phyloP scores from a whole-genome alignment of 2,113 vertebrate species.

The Oophaga pumilio region DNA sequence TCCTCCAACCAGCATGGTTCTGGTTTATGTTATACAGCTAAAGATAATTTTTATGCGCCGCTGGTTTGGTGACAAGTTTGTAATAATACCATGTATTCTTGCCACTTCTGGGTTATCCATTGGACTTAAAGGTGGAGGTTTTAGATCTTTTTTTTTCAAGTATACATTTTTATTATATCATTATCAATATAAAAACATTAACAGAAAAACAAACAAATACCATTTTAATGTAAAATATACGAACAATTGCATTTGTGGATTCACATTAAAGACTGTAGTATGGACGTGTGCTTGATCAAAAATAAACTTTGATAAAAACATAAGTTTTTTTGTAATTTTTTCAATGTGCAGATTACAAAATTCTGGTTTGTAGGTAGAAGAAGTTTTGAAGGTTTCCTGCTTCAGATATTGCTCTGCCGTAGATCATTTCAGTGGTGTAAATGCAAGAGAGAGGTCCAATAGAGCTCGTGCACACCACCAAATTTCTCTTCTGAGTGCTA shows the following conservation, averaged over 20 bases:
- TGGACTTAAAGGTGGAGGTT: background rate
- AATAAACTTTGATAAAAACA: slow-evolving; percentile 9
- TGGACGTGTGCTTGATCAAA: slow-evolving; percentile 17
- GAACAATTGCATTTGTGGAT: background rate
- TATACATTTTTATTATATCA: background rate
- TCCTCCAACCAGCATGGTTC: background rate
- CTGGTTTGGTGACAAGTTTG: slow-evolving; percentile 13
- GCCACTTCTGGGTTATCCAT: background rate
- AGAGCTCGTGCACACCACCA: too few species aligned
- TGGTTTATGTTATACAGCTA: background rate
- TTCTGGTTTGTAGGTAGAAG: background rate
- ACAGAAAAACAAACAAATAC: background rate
- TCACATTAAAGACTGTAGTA: background rate
- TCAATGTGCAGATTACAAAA: background rate
- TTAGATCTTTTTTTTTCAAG: slow-evolving; percentile 3
- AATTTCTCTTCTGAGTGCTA: too few species aligned
- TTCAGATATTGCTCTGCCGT: background rate
- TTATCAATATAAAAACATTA: slow-evolving; percentile 3
- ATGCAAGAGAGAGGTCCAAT: too few species aligned
- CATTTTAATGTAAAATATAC: slow-evolving; percentile 1
- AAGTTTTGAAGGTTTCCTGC: background rate
- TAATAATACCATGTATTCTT: background rate
- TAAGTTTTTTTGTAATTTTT: background rate
- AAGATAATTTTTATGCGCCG: background rate
- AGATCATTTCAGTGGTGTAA: too few species aligned